These are phyloP conservation scores for Artemia sinica DNA, from an alignment of 2,888 invertebrate genomes.

Conservation along the genomic window DNA sequence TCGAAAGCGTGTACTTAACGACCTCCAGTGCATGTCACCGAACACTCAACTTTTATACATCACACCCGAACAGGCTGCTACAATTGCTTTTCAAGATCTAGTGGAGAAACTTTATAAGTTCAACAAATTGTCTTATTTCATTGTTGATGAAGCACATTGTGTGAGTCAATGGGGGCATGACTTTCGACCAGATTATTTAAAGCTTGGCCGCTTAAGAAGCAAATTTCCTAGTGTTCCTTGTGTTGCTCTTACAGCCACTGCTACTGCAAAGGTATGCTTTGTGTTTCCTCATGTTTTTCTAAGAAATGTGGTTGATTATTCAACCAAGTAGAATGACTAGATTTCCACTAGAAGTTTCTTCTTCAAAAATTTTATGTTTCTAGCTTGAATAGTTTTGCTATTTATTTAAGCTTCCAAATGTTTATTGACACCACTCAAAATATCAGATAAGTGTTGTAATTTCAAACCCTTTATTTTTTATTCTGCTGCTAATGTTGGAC, in stretches of 20 bases:
- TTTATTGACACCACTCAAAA: too few species aligned
- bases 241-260: constrained; percentile 91
- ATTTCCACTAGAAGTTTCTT: constrained; percentile 15
- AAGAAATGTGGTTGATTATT: constrained; percentile 3
- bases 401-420: constrained; percentile 29
- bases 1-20: constrained; percentile 53
- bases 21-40: constrained; percentile 54
- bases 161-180: constrained; percentile 99
- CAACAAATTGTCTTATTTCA: constrained; percentile 66
- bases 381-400: too few species aligned
- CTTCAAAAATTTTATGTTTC: background rate
- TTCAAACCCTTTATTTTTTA: constrained; percentile 21
- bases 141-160: constrained; percentile 95
- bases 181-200: constrained; percentile 84
- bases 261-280: constrained; percentile 42
- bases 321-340: too few species aligned
- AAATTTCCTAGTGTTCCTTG: constrained; percentile 53
- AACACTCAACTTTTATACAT: constrained; percentile 72
- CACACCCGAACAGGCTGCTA: constrained; percentile 88
- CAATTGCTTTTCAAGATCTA: constrained; percentile 50
- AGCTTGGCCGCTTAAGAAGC: constrained; percentile 51
- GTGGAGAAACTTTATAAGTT: constrained; percentile 50
- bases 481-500: constrained; percentile 1
- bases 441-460: constrained; percentile 24
- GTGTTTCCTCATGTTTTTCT: constrained; percentile 18